Evolutionary conservation across 2,888 invertebrate genomes (phyloP).

Genomic region (Watsonalla cultraria): DNA sequence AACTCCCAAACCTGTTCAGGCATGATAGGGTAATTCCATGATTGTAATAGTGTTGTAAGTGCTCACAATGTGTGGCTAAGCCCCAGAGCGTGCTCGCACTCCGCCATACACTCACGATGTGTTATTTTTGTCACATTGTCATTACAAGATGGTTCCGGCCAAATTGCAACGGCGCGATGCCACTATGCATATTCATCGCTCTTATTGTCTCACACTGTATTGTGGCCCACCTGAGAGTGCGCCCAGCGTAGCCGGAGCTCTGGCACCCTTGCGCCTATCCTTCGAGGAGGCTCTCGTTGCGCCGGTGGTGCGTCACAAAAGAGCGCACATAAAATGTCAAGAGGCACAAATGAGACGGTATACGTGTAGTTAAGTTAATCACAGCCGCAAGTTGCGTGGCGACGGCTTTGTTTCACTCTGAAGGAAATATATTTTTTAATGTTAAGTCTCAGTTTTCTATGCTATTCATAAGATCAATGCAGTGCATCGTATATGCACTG

Average conservation of each 20-base stretch:
- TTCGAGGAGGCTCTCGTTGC: conserved; percentile 20
- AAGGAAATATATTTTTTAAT: neutral
- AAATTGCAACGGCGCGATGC: conserved; percentile 67
- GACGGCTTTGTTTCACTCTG: neutral
- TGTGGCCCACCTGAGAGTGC: conserved; percentile 46
- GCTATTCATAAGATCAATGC: too few relatives aligned
- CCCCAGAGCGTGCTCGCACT: conserved; percentile 15
- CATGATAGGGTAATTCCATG: too few relatives aligned
- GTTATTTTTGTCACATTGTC: conserved; percentile 74
- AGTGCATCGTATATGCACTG: too few relatives aligned
- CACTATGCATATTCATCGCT: conserved; percentile 70
- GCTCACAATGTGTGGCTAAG: neutral
- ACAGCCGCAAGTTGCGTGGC: conserved; percentile 1
- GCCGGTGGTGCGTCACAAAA: conserved; percentile 43
- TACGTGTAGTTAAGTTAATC: conserved; percentile 35
- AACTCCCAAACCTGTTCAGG: too few relatives aligned
- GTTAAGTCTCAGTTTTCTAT: neutral
- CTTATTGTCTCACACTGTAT: conserved; percentile 65
- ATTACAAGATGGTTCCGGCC: conserved; percentile 66
- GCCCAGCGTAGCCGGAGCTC: conserved; percentile 35
- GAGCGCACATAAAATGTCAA: conserved; percentile 60
- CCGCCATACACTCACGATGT: conserved; percentile 20
- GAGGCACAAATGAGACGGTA: conserved; percentile 32
- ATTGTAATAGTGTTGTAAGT: too few relatives aligned
- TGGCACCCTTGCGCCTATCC: conserved; percentile 7